Conservation (phyloP, 2,888 invertebrate species). For the Himalopsyche japonica region DNA sequence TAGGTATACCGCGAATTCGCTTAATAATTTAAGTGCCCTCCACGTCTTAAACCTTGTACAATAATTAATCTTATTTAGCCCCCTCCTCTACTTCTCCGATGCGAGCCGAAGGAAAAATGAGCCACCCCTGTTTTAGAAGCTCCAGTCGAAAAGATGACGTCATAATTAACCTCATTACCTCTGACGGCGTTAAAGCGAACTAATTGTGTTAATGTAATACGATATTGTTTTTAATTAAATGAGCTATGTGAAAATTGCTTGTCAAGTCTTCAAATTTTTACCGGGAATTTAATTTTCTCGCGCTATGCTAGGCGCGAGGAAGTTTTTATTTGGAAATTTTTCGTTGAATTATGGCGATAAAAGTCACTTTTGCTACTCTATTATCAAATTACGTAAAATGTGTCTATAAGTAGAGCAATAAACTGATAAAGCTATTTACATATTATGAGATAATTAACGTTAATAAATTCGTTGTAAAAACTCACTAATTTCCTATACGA, state of each 20-base stretch:
- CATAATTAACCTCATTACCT: conserved; percentile 40
- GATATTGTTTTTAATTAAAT: conserved; percentile 41
- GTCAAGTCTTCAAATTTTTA: conserved; percentile 30
- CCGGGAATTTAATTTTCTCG: conserved; percentile 29
- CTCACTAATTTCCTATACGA: too few relatives aligned
- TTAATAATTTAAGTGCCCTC: conserved; percentile 25
- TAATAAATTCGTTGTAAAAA: not conserved
- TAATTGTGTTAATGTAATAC: conserved; percentile 40
- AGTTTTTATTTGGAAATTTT: not conserved
- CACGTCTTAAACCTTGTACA: conserved; percentile 10
- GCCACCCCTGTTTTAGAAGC: conserved; percentile 3
- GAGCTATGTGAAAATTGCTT: conserved; percentile 31
- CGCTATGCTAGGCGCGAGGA: not conserved
- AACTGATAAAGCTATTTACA: not conserved
- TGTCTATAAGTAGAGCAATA: not conserved
- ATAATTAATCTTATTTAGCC: conserved; percentile 35
- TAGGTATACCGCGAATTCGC: conserved; percentile 23
- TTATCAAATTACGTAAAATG: not conserved
- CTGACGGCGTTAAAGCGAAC: conserved; percentile 35
- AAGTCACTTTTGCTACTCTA: not conserved
- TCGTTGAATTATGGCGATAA: not conserved
- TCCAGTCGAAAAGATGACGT: conserved; percentile 34
- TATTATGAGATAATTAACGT: not conserved
- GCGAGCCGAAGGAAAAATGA: conserved; percentile 30
- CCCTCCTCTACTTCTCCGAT: not conserved